Base-by-base conservation (phyloP, 2,888 invertebrate genomes). In the Sisyra nigra region DNA sequence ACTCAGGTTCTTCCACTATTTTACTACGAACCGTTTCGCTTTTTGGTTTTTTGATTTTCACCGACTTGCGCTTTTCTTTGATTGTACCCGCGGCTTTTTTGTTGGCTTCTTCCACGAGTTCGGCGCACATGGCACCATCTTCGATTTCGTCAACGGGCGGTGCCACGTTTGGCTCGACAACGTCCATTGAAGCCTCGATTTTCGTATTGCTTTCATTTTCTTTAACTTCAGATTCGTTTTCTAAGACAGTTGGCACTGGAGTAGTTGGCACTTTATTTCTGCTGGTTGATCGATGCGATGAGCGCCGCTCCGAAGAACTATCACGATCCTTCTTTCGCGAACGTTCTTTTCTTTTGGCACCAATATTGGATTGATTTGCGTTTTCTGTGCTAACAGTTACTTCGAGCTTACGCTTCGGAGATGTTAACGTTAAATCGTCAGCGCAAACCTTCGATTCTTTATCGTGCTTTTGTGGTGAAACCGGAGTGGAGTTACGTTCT, bases 371-470 rank as follows among this genome's bases (percentile, higher is more conserved):
- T 35, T 57, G 45, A 46, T 60, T 63, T 2, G 68, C 68, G 53
- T 71, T 71, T 61, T 71, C 81, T 49, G 79, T 77, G 35, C 83
- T 82, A 51, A 77, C 72, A n/a, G 82, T 80, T 18, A 73, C 71
- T 59, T 83, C 81, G 42, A 83, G 61, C 57, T 85, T 85, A 42
- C 85, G 69, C 59, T 85, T 85, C 41, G 78, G 72, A 45, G 82
- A 77, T 7, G 65, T 60, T 15, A 18, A 11, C 9, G 9, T 15
- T 31, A 19, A 30, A n/a, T 15, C 13, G 7, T 37, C 37, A 30
- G 9, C 11, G 11, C 14, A 13, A 13, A 14, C 9, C 10, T 18
- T 18, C 3, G 18, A 17, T 17, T 73, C 78, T 50, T 76, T 72
- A 48, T 81, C 66, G 50, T 84, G 81, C 53, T 80, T 71, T 54